Percentiles rank a stretch among this genome's conserved stretches.
Conservation (phyloP, 2,113 vertebrate genomes). For the Leptobrachium leishanense region DNA sequence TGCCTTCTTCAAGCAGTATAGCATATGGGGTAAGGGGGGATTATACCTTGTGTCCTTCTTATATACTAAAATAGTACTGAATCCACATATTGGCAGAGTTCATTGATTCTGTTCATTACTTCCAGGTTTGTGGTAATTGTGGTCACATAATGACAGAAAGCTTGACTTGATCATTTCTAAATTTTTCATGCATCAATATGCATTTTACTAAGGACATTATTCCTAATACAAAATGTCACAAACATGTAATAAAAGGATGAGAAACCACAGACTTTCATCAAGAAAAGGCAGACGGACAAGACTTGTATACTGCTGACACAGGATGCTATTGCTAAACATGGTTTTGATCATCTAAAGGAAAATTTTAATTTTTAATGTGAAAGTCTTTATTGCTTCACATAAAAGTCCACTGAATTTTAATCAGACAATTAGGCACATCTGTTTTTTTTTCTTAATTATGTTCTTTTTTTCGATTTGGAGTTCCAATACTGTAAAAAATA, state of each 20-base stretch:
- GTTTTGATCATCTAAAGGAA: neutral
- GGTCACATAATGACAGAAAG: neutral
- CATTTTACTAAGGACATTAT: neutral
- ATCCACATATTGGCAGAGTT: too few relatives aligned
- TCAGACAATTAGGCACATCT: constrained; percentile 39
- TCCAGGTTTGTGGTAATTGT: too few relatives aligned
- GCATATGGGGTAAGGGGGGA: too few relatives aligned
- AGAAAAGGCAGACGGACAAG: neutral
- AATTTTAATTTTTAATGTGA: constrained; percentile 1
- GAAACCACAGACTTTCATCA: neutral
- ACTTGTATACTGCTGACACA: constrained; percentile 10
- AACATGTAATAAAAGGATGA: neutral
- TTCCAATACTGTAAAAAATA: too few relatives aligned
- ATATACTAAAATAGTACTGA: too few relatives aligned
- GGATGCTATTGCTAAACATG: neutral
- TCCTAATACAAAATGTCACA: constrained; percentile 1
- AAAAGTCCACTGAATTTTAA: constrained; percentile 37
- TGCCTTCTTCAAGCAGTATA: too few relatives aligned
- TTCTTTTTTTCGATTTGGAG: too few relatives aligned
- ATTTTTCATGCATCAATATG: neutral
- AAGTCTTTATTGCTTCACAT: constrained; percentile 27
- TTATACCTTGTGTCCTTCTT: too few relatives aligned
- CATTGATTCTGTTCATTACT: too few relatives aligned
- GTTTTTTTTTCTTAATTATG: neutral
- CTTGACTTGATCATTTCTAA: neutral